Evolutionary conservation across 1,140 invertebrate genomes (phyloP).

Genomic region (Aphelenchoides avenae): DNA sequence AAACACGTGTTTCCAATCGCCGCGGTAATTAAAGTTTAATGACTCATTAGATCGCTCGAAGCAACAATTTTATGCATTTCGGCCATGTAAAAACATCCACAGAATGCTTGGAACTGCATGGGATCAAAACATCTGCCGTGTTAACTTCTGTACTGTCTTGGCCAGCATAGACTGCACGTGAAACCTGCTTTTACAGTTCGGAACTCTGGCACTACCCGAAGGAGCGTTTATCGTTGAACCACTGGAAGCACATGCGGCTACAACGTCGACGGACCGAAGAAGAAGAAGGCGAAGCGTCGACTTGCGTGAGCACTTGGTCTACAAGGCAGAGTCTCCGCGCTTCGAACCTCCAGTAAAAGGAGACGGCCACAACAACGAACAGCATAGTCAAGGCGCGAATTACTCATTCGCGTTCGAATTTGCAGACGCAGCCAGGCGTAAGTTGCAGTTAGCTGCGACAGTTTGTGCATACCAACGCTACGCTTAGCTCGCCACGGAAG

Average conservation of each 20-base stretch:
- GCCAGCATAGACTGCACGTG: no score
- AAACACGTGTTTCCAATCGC: neutral
- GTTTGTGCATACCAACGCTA: constrained; percentile 14
- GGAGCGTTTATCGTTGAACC: constrained; percentile 56
- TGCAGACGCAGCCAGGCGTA: constrained; percentile 7
- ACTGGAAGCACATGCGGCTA: constrained; percentile 15
- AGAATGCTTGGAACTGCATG: neutral
- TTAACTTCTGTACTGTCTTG: constrained; percentile 11
- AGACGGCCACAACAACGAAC: neutral
- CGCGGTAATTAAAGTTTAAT: constrained; percentile 5
- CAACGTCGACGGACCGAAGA: neutral
- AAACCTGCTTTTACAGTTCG: constrained; percentile 49
- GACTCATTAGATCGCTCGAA: constrained; percentile 15
- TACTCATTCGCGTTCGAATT: neutral
- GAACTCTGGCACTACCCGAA: constrained; percentile 45
- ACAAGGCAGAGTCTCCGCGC: constrained; percentile 19
- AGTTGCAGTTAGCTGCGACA: constrained; percentile 5
- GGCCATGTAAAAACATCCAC: constrained; percentile 8
- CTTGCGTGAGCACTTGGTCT: constrained; percentile 36
- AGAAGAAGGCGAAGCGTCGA: constrained; percentile 2
- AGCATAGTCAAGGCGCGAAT: neutral
- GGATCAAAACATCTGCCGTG: neutral
- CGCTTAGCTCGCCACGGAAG: constrained; percentile 18
- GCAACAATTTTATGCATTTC: neutral
- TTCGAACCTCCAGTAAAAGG: constrained; percentile 12